Conservation (phyloP, 2,797 vertebrate genomes). For the Xyrichtys novacula region DNA sequence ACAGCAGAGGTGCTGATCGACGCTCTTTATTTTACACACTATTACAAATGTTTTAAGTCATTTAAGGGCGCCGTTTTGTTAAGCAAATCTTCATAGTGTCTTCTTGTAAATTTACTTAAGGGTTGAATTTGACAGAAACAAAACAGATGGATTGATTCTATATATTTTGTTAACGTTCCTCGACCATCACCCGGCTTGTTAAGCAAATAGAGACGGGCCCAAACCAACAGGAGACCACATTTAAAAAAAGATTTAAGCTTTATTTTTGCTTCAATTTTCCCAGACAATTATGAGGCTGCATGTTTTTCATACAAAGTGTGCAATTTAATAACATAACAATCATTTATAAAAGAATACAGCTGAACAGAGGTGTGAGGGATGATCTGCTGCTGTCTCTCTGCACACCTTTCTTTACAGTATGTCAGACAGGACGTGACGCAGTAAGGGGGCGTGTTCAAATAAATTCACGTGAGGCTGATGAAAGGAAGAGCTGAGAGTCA, state of each 20-base stretch:
- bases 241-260: background rate
- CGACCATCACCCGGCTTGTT: background rate
- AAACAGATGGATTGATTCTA: no score
- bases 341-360: constrained; percentile 2
- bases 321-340: background rate
- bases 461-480: constrained; percentile 51
- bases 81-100: no score
- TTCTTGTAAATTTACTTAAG: background rate
- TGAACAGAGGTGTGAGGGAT: background rate
- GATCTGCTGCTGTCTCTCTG: background rate
- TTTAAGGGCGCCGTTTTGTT: no score
- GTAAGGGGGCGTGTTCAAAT: constrained; percentile 63
- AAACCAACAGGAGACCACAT: background rate
- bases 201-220: background rate
- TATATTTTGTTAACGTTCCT: background rate
- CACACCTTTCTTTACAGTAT: constrained; percentile 39
- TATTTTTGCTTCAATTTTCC: background rate
- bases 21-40: background rate
- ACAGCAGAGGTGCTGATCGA: background rate
- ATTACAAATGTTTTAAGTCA: no score
- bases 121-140: no score
- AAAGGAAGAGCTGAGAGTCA: constrained; percentile 36
- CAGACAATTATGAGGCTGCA: background rate
- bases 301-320: no score
- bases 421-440: constrained; percentile 75